Percentiles rank a stretch among this genome's conserved stretches.
phyloP scores from a whole-genome alignment of 2,113 vertebrate genomes.

The Dasyprocta punctata region DNA sequence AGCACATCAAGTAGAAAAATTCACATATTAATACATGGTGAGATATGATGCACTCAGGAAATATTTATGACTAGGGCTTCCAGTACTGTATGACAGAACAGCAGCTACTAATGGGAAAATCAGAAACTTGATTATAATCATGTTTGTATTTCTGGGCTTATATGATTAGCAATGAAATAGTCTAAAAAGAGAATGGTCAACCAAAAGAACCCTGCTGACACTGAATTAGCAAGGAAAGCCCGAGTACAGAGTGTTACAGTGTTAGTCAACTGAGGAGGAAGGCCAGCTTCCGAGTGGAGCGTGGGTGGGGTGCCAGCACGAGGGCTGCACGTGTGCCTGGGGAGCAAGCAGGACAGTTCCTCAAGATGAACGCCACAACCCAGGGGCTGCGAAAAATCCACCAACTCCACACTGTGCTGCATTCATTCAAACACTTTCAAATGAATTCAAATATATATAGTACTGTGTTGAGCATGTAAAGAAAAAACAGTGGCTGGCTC shows the following conservation, averaged over 20 bases:
- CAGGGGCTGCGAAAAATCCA: background rate
- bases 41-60: background rate
- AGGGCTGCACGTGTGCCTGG: background rate
- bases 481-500: background rate
- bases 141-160: background rate
- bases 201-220: background rate
- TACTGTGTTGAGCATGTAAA: background rate
- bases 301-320: background rate
- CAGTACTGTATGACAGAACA: background rate
- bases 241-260: background rate
- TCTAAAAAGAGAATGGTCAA: background rate
- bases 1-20: background rate
- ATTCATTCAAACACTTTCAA: background rate
- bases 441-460: background rate
- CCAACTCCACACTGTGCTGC: background rate
- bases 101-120: background rate
- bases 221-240: background rate
- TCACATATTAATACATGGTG: accelerated
- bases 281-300: background rate
- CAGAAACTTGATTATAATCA: background rate
- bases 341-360: background rate
- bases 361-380: background rate
- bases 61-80: background rate
- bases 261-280: background rate
- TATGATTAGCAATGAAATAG: background rate